Base-by-base conservation (phyloP, 2,888 invertebrate genomes). In the Elgonia sp. region DNA sequence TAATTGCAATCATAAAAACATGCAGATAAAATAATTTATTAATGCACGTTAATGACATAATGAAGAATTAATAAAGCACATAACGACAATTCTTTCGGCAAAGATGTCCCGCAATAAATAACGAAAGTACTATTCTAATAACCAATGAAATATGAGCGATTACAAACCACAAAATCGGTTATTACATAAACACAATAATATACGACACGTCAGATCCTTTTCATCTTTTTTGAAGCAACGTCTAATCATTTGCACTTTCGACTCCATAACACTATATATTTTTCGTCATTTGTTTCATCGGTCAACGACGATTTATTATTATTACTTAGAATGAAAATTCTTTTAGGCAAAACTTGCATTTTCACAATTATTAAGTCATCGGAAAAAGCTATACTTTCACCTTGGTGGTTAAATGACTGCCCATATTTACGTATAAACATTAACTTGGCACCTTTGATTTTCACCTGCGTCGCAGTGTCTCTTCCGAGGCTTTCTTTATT, bases 361-460 rank as follows among this genome's bases (percentile, higher is more conserved):
- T 87, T 79, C 65, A 69, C 83, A 77, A 72, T 79, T 87, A 83
- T 87, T 83, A 83, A 87, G 79, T 72, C 83, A 87, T 83, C 79
- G 83, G 65, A 83, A 87, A 87, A 87, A 84, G 73, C 63, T 79
- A 65, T 42, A 87, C 86, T 89, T 89, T 87, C 89, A 73, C 89
- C 82, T 72, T 21, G 46, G 70, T 50, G 63, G 69, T 75, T 76
- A 42, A 77, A 82, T 76, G 62, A 73, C 81, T 63, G 69, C 50
- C 81, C 79, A 60, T 16, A 40, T 75, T 79, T 87, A 75, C 62
- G 79, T 67, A 60, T 82, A 84, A 86, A 77, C 81, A 55, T 67
- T 60, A 55, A 82, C 57, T 87, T 85, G 67, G 69, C 89, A 83
- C 85, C 84, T 82, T 87, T 70, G 84, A 67, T 89, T 89, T 89